These are phyloP conservation scores for Buphagus erythrorhynchus DNA, from an alignment of 2,797 vertebrate genomes.

Conservation along the genomic window DNA sequence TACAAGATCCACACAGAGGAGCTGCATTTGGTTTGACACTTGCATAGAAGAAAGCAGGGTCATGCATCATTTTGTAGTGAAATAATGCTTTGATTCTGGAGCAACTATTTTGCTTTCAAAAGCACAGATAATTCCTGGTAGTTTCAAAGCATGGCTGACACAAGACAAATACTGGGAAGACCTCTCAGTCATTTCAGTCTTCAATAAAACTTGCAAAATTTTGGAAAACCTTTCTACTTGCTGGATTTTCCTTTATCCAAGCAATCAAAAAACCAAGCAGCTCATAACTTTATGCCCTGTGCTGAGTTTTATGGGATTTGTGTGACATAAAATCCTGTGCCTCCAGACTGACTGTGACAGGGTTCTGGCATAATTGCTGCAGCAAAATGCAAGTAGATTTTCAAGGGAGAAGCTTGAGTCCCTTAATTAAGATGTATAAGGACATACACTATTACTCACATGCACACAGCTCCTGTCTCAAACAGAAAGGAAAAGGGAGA, in stretches of 20 bases:
- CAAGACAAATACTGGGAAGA: neutral
- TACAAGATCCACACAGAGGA: neutral
- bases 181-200: neutral
- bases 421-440: neutral
- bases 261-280: rapidly evolving
- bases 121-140: neutral
- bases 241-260: neutral
- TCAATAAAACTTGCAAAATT: neutral
- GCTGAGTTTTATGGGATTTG: neutral
- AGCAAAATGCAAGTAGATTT: neutral
- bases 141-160: neutral
- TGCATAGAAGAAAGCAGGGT: neutral
- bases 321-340: neutral
- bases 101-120: neutral
- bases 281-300: neutral
- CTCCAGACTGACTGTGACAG: neutral
- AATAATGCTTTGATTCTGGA: neutral
- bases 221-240: neutral
- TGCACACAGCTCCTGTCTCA: neutral
- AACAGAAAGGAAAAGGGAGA: neutral
- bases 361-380: neutral
- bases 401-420: neutral
- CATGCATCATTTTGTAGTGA: neutral
- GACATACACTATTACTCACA: neutral
- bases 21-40: neutral